Evolutionary conservation across 2,888 invertebrate genomes (phyloP).

Genomic region (Taphrorychus bicolor): DNA sequence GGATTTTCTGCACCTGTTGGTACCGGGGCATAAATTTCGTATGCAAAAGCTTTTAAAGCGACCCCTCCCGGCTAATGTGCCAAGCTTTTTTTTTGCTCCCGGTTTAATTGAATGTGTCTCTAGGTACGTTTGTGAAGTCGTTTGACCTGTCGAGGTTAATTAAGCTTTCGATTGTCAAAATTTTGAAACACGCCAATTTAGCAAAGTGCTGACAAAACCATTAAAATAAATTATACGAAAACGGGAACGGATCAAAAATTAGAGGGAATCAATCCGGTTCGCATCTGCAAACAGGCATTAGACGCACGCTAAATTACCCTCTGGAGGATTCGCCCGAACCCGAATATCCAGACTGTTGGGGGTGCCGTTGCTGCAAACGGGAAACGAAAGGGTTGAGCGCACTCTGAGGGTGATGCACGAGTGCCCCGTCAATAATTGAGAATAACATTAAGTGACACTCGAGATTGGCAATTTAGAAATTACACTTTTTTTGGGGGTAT

Average conservation of each 20-base stretch:
- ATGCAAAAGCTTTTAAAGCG: slow-evolving; percentile 35
- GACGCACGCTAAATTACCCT: slow-evolving; percentile 39
- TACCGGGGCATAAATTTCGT: slow-evolving; percentile 32
- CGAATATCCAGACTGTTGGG: slow-evolving; percentile 19
- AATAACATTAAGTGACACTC: slow-evolving; percentile 21
- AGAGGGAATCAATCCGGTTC: slow-evolving; percentile 35
- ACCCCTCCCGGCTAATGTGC: slow-evolving; percentile 23
- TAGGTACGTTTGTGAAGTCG: too few species aligned
- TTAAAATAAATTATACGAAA: slow-evolving; percentile 34
- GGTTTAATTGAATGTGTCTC: slow-evolving; percentile 1
- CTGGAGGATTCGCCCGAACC: slow-evolving; percentile 33
- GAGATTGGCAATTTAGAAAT: not conserved
- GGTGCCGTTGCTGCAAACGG: slow-evolving; percentile 20
- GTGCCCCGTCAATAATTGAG: slow-evolving; percentile 36
- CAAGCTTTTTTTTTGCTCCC: not conserved
- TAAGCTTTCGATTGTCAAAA: slow-evolving; percentile 7
- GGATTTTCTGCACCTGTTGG: slow-evolving; percentile 38
- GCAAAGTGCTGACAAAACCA: slow-evolving; percentile 3
- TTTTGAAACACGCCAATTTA: not conserved
- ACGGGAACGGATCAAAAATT: slow-evolving; percentile 33
- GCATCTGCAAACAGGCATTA: slow-evolving; percentile 38
- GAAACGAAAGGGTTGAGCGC: slow-evolving; percentile 29
- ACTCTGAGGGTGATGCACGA: slow-evolving; percentile 17
- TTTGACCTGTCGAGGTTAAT: not conserved
- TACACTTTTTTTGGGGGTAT: not conserved